Conservation (phyloP, 1,140 invertebrate genomes). For the Odontomachus brunneus region DNA sequence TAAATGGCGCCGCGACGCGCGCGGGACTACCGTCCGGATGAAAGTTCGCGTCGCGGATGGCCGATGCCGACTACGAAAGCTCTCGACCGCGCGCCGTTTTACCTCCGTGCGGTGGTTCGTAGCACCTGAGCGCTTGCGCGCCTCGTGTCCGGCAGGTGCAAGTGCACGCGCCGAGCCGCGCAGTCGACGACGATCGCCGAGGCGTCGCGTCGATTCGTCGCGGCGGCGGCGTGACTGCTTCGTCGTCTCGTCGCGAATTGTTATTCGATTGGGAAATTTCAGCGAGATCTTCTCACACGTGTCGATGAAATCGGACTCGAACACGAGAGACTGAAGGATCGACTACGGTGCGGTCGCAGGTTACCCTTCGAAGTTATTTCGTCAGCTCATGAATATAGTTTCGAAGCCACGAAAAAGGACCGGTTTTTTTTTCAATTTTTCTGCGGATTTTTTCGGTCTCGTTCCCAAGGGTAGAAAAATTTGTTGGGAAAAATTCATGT, state of each 20-base stretch:
- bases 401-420: no score
- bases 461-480: no score
- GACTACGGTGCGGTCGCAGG: no score
- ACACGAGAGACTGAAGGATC: no score
- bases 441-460: no score
- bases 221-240: conserved; percentile 33
- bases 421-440: no score
- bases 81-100: conserved; percentile 79
- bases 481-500: no score
- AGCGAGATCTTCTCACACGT: no score
- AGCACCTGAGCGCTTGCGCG: conserved; percentile 83
- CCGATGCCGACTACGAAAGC: conserved; percentile 84
- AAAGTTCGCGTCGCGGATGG: conserved; percentile 81
- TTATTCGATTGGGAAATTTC: background rate
- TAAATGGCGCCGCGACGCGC: conserved; percentile 32
- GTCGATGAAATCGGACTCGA: no score
- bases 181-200: conserved; percentile 40
- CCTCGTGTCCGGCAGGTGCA: conserved; percentile 61
- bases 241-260: conserved; percentile 3
- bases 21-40: conserved; percentile 53
- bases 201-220: conserved; percentile 63
- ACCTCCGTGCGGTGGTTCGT: conserved; percentile 70
- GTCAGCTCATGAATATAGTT: no score
- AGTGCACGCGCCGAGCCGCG: conserved; percentile 64
- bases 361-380: no score